Evolutionary conservation across 2,888 invertebrate species (phyloP), one percentile per base, ranked within the genome.

Genomic region (Carpatolechia fugitivella): DNA sequence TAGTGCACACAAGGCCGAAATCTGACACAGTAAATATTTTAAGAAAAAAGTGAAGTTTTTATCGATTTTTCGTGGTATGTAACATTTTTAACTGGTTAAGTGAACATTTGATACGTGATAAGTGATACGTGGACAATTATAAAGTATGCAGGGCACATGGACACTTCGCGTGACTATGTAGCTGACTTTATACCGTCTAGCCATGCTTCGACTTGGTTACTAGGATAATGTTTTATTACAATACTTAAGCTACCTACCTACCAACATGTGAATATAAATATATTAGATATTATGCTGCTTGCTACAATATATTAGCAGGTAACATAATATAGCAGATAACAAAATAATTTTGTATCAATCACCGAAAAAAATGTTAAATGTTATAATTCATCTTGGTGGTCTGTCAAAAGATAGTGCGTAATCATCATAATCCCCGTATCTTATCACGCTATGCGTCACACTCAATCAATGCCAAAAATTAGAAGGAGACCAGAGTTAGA

Each of bases 391-490:
- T 54, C 40, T 24, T 33, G 44, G 50, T 13, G 11, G 10, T 8
- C n/a, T 38, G 47, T 30, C 38, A 51, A 56, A 52, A 30, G 38
- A 53, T 36, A 47, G 33, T 31, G 35, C 24, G 29, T 55, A 49
- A 55, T 55, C 52, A 40, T 20, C 36, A 36, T 56, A 58, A 56
- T 56, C 50, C 24, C 47, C 14, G 20, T 78, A 83, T 83, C 84
- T 87, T 88, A 88, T 88, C 85, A 60, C 58, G 52, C 29, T 56
- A 57, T 71, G 70, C 85, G 84, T 84, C 85, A 84, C 73, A 74
- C 81, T 85, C 85, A 88, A 89, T 89, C 89, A 89, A 90, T 87
- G 89, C 86, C 87, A 83, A 75, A 76, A 77, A 69, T 68, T 66
- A 69, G 67, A 65, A 69, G 60, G 72, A 65, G 60, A 61, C 62